Conservation (phyloP, 2,113 vertebrate species). For the Hemiscyllium ocellatum region DNA sequence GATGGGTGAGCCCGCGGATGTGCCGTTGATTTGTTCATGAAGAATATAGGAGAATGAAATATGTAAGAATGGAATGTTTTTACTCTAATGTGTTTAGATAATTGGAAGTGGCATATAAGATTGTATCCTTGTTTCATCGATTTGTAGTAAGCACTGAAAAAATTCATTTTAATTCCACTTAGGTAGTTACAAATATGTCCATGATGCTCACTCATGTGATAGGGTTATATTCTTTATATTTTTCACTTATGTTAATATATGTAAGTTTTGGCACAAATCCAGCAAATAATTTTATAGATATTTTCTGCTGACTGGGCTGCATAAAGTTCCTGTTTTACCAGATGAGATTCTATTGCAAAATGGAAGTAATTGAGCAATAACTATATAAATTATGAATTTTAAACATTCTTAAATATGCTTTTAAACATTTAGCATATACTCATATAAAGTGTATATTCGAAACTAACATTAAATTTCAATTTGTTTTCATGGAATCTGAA, state of each 20-base stretch:
- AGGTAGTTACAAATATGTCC: background rate
- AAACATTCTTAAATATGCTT: no score
- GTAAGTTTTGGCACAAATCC: background rate
- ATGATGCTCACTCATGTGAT: background rate
- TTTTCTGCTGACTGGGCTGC: background rate
- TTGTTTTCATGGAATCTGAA: background rate
- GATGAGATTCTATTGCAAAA: background rate
- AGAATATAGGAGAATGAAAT: background rate
- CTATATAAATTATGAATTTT: background rate
- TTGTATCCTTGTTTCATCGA: background rate
- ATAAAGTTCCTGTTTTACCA: conserved; percentile 16
- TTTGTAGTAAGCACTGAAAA: background rate
- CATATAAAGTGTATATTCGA: background rate
- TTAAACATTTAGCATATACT: background rate
- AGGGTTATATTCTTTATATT: background rate
- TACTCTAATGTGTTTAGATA: background rate
- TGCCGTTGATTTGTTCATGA: no score
- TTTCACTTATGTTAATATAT: background rate
- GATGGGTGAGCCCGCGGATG: no score
- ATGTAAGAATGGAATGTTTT: background rate
- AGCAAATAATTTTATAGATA: background rate
- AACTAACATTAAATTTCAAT: background rate
- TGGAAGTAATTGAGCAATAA: conserved; percentile 11
- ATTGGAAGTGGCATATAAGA: background rate
- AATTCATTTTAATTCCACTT: background rate